Base-by-base conservation (phyloP, 2,113 vertebrate species). In the Macroglossus sobrinus region DNA sequence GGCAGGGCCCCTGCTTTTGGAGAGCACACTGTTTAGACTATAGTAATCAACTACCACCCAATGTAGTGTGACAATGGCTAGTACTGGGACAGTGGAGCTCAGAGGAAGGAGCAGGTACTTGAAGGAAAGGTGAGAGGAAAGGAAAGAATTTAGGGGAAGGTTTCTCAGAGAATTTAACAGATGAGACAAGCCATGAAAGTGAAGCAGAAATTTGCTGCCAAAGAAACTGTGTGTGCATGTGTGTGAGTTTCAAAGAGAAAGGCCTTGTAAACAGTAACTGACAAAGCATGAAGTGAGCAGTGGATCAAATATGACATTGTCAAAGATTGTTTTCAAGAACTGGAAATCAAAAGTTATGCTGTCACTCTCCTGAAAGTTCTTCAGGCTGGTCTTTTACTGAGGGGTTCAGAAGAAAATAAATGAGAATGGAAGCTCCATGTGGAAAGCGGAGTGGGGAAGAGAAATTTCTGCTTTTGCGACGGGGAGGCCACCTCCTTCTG, bases 171-270 rank as follows among this genome's bases (percentile, higher is more conserved):
- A 76, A 76, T 18, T 43, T 71, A 50, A 13, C 2, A 55, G 35
- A 26, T 63, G 40, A 93, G 19, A 33, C 24, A 61, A n/a, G 66
- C 47, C 85, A 28, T 38, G 28, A 43, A 16, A 30, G 55, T 53
- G 53, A 92, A 89, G 66, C 74, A 93, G 79, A 94, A 45, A 81
- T 89, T 86, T 89, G 38, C 35, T 92, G 47, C 74, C 47, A 84
- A 79, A 61, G 35, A 90, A 68, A 35, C 11, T 15, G 10, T 64
- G 26, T 69, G 50, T 59, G 10, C 50, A 8, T 55, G 57, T 22
- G 2, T 26, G n/a, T 63, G 43, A 28, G 43, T 74, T 86, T 81
- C 45, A 80, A 75, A 86, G 80, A 94, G 74, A 69, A 79, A 79
- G 16, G 28, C 15, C 61, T 43, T 68, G 21, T 16, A 43, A 89